Base-by-base conservation (phyloP, 2,113 vertebrate genomes). In the Neogobius melanostomus region DNA sequence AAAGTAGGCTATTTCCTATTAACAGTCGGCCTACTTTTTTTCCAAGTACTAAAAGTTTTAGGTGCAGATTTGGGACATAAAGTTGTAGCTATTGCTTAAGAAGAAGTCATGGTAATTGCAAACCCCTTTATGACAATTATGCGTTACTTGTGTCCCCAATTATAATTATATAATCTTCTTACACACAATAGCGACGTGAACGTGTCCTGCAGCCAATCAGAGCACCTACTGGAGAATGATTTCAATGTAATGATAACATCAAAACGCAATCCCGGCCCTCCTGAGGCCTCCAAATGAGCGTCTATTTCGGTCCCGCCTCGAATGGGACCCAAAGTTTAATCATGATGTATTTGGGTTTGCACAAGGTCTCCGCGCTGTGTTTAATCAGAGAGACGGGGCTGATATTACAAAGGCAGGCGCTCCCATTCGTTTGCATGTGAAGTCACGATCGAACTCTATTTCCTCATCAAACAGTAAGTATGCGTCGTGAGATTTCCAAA, bases 251-350 rank as follows among this genome's bases (percentile, higher is more conserved):
- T 81, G 75, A 85, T 45, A 45, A 61, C 60, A 73, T 81, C 43
- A 66, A 73, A 16, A 15, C 44, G 60, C 52, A 4, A 36, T 50
- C 68, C 43, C 48, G 48, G 44, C 21, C 53, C 44, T 47, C 63
- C 36, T 16, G 69, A 80, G 74, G 77, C 65, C 63, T 49, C 50
- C 15, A 72, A 83, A 74, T 65, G 67, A 83, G 68, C 46, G 69
- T 83, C 77, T 86, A 82, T 88, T 85, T 85, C 62, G 68, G 80
- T 72, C 74, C 61, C 68, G 44, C 48, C 48, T 69, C 62, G 61
- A 66, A 81, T 68, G 64, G 14, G 56, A 75, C 61, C 75, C 62
- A 70, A 76, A 76, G 74, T 80, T 77, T 74, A 82, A 82, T 77
- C 69, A 59, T 63, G 66, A 80, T 80, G 60, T 72, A 83, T 85